phyloP scores from a whole-genome alignment of 2,113 vertebrate species.

The Hypocryptadius cinnamomeus region DNA sequence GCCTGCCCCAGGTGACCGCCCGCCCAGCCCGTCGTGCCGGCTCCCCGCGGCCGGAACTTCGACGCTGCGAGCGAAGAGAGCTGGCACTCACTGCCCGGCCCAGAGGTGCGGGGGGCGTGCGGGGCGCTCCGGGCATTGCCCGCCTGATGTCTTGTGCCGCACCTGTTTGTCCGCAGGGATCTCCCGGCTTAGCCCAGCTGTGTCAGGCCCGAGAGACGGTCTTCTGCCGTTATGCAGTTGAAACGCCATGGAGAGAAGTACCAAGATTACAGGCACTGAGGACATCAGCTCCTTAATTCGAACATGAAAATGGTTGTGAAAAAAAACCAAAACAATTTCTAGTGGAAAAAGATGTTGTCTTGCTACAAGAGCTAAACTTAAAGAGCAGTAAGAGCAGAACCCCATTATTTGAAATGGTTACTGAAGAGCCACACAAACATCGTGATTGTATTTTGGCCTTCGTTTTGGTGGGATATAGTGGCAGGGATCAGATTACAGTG shows the following conservation, averaged over 20 bases:
- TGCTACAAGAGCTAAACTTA: not conserved
- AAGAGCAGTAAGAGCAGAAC: not conserved
- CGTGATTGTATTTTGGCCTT: not conserved
- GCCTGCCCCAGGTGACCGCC: too few relatives aligned
- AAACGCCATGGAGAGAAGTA: not conserved
- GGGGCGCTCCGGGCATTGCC: not conserved
- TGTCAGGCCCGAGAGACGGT: not conserved
- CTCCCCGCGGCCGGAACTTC: too few relatives aligned
- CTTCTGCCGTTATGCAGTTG: rapidly evolving
- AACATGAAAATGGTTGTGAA: not conserved
- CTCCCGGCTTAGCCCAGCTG: rapidly evolving
- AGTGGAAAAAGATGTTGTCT: not conserved
- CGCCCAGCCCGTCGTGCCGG: rapidly evolving
- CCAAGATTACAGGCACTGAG: not conserved
- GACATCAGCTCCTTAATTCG: not conserved
- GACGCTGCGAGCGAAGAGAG: not conserved
- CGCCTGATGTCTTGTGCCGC: rapidly evolving
- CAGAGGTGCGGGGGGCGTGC: rapidly evolving
- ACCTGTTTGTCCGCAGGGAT: rapidly evolving
- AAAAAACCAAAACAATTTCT: not conserved
- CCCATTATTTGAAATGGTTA: not conserved
- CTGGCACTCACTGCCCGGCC: rapidly evolving
- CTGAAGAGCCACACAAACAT: not conserved
- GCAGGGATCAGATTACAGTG: not conserved
- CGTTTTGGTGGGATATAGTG: not conserved